Conservation (phyloP, 1,140 invertebrate genomes). For the Leptonema lineaticorne region DNA sequence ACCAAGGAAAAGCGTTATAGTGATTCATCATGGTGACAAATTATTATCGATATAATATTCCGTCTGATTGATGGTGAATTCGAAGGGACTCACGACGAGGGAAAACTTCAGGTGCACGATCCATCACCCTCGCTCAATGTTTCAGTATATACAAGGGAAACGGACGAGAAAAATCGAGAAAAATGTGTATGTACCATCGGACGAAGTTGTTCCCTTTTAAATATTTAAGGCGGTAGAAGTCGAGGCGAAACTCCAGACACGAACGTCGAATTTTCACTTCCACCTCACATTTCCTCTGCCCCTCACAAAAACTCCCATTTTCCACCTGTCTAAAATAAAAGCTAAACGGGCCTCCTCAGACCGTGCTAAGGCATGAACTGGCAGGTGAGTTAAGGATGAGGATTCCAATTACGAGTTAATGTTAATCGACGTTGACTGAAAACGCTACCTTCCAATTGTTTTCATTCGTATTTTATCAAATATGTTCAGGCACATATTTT, state of each 20-base stretch:
- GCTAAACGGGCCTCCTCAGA: neutral
- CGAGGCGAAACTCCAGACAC: neutral
- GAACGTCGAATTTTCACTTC: neutral
- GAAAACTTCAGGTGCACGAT: conserved; percentile 28
- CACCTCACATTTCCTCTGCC: no score
- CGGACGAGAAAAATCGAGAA: conserved; percentile 9
- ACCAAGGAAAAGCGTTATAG: no score
- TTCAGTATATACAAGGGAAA: conserved; percentile 36
- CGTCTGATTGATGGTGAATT: conserved; percentile 29
- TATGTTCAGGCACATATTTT: neutral
- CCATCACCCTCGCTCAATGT: conserved; percentile 36
- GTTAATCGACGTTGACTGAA: no score
- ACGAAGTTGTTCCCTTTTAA: conserved; percentile 39
- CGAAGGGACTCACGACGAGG: neutral
- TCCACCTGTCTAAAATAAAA: neutral
- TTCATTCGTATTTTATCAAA: no score
- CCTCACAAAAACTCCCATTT: no score
- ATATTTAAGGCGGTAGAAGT: conserved; percentile 29
- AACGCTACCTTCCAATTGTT: no score
- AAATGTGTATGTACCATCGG: conserved; percentile 17
- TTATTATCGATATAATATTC: conserved; percentile 34
- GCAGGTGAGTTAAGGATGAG: no score
- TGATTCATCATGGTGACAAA: conserved; percentile 32
- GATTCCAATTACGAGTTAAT: no score
- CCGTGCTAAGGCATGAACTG: no score